Conservation (phyloP, 2,797 vertebrate species). For the Mus caroli region DNA sequence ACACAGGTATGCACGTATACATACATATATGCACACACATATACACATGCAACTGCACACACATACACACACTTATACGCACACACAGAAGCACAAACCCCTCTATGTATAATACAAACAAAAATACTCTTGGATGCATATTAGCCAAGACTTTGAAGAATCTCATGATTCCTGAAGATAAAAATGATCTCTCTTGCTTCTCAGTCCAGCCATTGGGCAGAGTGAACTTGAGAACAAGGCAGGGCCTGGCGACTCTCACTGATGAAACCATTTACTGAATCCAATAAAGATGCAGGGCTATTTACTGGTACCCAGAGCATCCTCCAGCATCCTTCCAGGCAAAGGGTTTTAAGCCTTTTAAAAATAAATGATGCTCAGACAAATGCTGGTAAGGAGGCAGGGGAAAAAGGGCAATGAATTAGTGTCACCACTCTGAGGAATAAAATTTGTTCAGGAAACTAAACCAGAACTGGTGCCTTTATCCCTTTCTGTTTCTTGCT, state of each 20-base stretch:
- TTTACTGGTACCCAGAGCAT: not conserved
- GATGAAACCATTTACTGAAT: slow-evolving; percentile 1
- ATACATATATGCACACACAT: too few relatives aligned
- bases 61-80: not conserved
- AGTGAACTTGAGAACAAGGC: not conserved
- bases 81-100: too few relatives aligned
- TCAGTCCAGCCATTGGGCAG: not conserved
- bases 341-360: not conserved
- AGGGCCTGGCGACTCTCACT: not conserved
- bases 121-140: too few relatives aligned
- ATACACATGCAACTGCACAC: too few relatives aligned
- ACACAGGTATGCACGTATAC: accelerated
- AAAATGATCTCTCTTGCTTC: not conserved
- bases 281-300: not conserved
- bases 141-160: not conserved
- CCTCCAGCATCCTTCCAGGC: slow-evolving; percentile 10
- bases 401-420: not conserved
- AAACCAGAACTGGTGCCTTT: not conserved
- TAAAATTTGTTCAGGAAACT: not conserved
- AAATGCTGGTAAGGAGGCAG: not conserved
- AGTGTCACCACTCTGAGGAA: not conserved
- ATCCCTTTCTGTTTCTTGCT: not conserved
- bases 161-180: not conserved
- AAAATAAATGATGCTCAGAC: not conserved
- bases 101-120: not conserved